These are phyloP conservation scores for Peromyscus attwateri DNA, from an alignment of 2,797 vertebrate genomes.

Conservation along the genomic window DNA sequence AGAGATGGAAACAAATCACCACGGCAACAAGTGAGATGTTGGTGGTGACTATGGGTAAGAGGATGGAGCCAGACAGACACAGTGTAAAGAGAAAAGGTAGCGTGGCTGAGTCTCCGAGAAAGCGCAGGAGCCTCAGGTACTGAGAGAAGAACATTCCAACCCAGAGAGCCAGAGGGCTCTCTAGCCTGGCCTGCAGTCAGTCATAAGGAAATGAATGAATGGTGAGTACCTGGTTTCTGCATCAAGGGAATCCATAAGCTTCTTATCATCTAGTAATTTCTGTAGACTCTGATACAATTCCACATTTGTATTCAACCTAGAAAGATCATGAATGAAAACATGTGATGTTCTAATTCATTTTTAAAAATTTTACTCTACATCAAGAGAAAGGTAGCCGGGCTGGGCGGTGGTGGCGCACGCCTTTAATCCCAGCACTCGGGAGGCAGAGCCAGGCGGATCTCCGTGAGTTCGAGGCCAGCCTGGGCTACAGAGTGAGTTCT, in stretches of 20 bases:
- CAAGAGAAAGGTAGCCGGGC: not conserved
- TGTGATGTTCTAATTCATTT: not conserved
- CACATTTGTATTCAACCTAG: conserved; percentile 97
- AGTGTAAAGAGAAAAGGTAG: not conserved
- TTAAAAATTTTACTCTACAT: not conserved
- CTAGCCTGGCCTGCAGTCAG: not conserved
- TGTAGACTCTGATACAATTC: conserved; percentile 95
- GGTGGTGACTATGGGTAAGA: not conserved
- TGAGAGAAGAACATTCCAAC: not conserved
- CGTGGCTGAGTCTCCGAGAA: not conserved
- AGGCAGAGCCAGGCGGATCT: too few relatives aligned
- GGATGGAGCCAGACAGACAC: not conserved
- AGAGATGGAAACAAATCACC: not conserved
- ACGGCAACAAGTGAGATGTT: not conserved
- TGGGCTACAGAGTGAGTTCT: too few relatives aligned
- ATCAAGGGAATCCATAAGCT: conserved; percentile 92
- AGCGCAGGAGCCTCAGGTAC: not conserved
- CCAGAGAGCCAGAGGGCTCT: too few relatives aligned
- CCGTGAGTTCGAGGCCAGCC: too few relatives aligned
- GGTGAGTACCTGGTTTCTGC: conserved; percentile 93
- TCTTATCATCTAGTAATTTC: conserved; percentile 91
- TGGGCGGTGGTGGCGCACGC: too few relatives aligned
- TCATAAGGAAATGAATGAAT: not conserved
- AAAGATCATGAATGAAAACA: conserved; percentile 71
- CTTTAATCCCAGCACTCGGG: too few relatives aligned